Evolutionary conservation across 2,797 vertebrate species (phyloP), one percentile per base, ranked within the genome.

Genomic region (Gymnocypris eckloni): DNA sequence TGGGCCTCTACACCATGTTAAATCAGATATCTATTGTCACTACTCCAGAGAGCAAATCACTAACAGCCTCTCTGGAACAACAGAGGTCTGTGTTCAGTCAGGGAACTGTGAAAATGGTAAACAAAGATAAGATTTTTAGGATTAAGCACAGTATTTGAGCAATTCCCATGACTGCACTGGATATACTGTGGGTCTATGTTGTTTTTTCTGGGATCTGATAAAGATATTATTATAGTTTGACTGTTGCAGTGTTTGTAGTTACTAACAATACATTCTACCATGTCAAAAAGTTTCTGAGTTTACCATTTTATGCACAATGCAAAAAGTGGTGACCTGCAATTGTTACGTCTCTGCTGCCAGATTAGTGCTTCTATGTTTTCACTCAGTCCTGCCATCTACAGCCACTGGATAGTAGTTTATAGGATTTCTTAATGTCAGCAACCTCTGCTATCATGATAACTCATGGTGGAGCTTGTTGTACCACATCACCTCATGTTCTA

Each of bases 11-110:
- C 83, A 89, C 50, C 70, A 79, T 76, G 88, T 87, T 86, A 79
- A 77, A 89, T 87, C 86, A 85, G 86, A 83, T 89, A 89, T 76
- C 79, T 85, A 87, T 89, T 89, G 88, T 89, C 69, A 54, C 37
- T 25, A 78, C 75, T 71, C 82, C 75, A 75, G 79, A 81, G 82
- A 81, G 83, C 80, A 70, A 89, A 45, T 80, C 80, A 73, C 82
- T 82, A 77, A 87, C 22, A 79, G 67, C 79, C 48, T 79, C 69
- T 79, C 69, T 76, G 59, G 73, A 79, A 84, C 85, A 87, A 28
- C 28, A 61, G 48, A n/a, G 28, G 2, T 75, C 86, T 89, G 73
- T 73, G 71, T 59, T 73, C 56, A 79, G 84, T 86, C 73, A 78
- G 69, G 66, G 18, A 82, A 83, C 59, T 56, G 41, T 73, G 59